Conservation (phyloP, 2,888 invertebrate genomes). For the Conus canariensis region DNA sequence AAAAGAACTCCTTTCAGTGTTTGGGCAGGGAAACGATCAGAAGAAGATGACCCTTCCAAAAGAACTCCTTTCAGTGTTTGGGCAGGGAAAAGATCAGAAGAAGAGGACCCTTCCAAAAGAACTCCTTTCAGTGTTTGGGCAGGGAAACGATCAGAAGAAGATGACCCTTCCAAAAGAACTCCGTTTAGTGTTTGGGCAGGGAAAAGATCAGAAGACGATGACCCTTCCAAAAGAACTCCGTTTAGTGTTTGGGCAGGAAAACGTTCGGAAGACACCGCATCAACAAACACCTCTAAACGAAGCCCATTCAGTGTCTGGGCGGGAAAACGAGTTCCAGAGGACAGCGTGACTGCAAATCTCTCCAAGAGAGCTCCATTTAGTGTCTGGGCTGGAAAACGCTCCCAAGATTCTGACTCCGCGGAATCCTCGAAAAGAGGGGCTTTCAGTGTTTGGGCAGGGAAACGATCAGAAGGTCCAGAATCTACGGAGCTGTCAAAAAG, state of each 20-base stretch:
- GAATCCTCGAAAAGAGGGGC: neutral
- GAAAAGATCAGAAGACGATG: neutral
- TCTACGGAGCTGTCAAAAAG: neutral
- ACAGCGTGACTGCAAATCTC: neutral
- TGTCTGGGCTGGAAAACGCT: constrained; percentile 21
- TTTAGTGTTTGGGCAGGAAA: constrained; percentile 23
- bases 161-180: neutral
- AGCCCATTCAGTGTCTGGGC: constrained; percentile 6
- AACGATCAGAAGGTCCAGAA: neutral
- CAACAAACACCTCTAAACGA: neutral
- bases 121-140: neutral
- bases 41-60: too few relatives aligned
- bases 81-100: too few relatives aligned
- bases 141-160: neutral
- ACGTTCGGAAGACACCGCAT: neutral
- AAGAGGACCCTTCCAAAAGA: neutral
- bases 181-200: neutral
- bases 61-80: neutral
- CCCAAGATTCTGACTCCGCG: neutral
- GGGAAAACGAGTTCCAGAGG: neutral
- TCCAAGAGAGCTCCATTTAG: constrained; percentile 12
- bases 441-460: constrained; percentile 15
- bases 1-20: constrained; percentile 21
- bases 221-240: neutral
- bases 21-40: neutral